phyloP scores from a whole-genome alignment of 2,113 vertebrate genomes.

The Crypturellus undulatus region DNA sequence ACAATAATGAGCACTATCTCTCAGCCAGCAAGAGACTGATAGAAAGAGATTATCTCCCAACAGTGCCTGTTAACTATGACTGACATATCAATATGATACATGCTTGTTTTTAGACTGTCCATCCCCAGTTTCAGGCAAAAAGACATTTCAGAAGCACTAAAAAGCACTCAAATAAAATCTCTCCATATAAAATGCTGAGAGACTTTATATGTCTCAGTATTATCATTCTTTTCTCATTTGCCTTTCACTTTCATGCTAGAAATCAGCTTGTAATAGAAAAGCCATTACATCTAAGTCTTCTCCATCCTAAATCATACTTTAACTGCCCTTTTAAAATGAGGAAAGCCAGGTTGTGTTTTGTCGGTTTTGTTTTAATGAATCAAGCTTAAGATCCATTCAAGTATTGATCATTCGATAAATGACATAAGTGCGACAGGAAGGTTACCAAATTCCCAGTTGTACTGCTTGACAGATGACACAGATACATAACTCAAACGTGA shows the following conservation, averaged over 20 bases:
- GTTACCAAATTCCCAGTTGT: not conserved
- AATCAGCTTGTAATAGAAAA: not conserved
- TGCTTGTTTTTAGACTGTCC: conserved; percentile 19
- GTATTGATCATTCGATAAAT: not conserved
- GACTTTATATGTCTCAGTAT: not conserved
- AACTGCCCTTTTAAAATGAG: not conserved
- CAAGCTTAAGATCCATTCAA: not conserved
- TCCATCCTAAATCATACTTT: not conserved
- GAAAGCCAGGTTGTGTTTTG: not conserved
- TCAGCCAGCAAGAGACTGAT: conserved; percentile 52
- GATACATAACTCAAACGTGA: not conserved
- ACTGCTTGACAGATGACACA: not conserved
- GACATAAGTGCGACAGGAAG: fast-evolving
- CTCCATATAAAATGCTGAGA: not conserved
- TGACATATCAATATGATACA: conserved; percentile 66
- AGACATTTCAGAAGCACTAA: conserved; percentile 14
- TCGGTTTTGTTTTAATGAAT: not conserved
- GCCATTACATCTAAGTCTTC: not conserved
- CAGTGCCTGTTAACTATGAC: conserved; percentile 71
- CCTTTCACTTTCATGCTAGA: not conserved
- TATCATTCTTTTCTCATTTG: conserved; percentile 7
- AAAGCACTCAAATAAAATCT: conserved; percentile 19
- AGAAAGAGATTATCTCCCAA: conserved; percentile 69
- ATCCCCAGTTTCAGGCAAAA: not conserved
- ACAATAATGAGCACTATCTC: conserved; percentile 77